These are phyloP conservation scores for Mystacornis crossleyi DNA, from an alignment of 2,113 vertebrate genomes.

Conservation along the genomic window DNA sequence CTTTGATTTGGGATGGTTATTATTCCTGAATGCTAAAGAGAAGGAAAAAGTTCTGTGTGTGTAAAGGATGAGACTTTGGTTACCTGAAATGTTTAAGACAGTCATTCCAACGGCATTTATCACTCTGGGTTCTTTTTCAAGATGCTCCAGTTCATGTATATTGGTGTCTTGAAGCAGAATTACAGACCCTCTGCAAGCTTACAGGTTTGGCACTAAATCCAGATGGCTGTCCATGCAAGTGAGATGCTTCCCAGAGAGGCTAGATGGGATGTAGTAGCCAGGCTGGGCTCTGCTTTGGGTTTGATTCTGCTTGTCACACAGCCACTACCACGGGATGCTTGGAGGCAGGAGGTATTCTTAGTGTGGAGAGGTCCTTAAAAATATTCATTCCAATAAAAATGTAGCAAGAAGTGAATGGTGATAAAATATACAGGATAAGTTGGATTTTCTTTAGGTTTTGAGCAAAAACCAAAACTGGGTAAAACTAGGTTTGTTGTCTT, in stretches of 20 bases:
- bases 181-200: neutral
- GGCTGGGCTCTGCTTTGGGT: neutral
- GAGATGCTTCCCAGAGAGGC: neutral
- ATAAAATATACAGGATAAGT: neutral
- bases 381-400: neutral
- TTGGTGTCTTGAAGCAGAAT: neutral
- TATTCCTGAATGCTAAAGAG: neutral
- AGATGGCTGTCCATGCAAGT: accelerated
- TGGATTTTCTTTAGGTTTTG: neutral
- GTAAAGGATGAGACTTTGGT: neutral
- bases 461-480: neutral
- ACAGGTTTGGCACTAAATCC: neutral
- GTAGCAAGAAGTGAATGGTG: neutral
- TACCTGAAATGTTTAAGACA: neutral
- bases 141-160: neutral
- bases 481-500: neutral
- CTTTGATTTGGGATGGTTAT: neutral
- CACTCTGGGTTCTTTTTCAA: neutral
- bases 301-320: accelerated
- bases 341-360: neutral
- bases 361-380: neutral
- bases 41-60: neutral
- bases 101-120: neutral
- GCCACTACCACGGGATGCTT: neutral
- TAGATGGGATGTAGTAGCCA: accelerated